phyloP scores from a whole-genome alignment of 1,140 invertebrate species.

The Trichoplusia ni region DNA sequence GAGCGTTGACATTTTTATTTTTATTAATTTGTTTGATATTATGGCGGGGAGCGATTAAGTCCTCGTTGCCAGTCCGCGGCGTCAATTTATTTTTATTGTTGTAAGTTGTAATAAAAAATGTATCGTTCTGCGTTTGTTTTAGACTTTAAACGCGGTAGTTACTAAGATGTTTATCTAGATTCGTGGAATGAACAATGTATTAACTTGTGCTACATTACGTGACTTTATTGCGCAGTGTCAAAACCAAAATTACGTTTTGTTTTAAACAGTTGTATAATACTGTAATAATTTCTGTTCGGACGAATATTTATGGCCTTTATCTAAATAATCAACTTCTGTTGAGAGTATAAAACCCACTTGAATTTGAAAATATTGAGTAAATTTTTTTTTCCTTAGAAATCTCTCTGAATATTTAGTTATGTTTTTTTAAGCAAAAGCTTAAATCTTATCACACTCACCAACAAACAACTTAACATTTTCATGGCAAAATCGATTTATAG shows the following conservation, averaged over 20 bases:
- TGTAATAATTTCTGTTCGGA: no score
- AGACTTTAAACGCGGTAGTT: not conserved
- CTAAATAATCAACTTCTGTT: no score
- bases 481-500: conserved; percentile 1
- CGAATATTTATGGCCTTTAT: no score
- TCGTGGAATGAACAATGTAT: not conserved
- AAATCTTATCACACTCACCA: conserved; percentile 6
- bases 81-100: conserved; percentile 33
- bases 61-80: conserved; percentile 11
- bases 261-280: no score
- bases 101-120: conserved; percentile 26
- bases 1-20: conserved; percentile 69
- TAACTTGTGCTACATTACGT: no score
- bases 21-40: conserved; percentile 68
- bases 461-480: conserved; percentile 10
- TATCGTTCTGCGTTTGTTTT: conserved; percentile 21
- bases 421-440: no score
- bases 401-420: no score
- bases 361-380: no score
- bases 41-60: conserved; percentile 35
- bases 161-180: not conserved
- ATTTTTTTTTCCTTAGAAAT: no score
- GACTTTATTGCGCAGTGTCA: no score
- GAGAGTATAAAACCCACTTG: no score
- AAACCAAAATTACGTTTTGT: not conserved